Evolutionary conservation across 2,113 vertebrate species (phyloP).

Genomic region (Brachyhypopomus occidentalis): DNA sequence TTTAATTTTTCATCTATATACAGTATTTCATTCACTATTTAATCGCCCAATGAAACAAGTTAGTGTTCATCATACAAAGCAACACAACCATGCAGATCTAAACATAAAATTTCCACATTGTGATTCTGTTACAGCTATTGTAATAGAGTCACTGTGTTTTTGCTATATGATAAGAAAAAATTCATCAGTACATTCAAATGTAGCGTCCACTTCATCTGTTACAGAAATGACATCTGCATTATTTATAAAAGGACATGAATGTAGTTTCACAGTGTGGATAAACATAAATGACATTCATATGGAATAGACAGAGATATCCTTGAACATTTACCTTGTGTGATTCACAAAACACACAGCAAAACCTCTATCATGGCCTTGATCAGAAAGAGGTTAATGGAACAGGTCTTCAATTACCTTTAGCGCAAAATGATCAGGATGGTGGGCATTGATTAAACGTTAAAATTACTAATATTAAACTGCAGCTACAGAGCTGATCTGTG

Average conservation of each 20-base stretch:
- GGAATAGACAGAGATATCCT: not conserved
- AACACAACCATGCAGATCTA: no score
- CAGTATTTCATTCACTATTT: no score
- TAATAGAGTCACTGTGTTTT: not conserved
- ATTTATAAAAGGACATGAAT: not conserved
- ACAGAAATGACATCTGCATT: not conserved
- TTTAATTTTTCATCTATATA: no score
- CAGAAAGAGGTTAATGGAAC: not conserved
- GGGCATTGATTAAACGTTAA: not conserved
- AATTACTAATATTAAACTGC: not conserved
- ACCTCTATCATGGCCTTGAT: not conserved
- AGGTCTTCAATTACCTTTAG: conserved; percentile 6
- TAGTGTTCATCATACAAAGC: no score
- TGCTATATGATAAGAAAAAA: no score
- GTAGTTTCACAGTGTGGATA: not conserved
- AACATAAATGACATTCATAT: conserved; percentile 3
- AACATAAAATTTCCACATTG: no score
- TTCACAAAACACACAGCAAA: not conserved
- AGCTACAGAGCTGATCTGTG: not conserved
- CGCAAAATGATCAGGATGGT: not conserved
- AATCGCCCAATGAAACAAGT: no score
- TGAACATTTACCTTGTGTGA: not conserved
- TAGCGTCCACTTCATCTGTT: not conserved
- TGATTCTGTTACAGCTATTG: no score
- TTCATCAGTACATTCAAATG: not conserved